phyloP scores from a whole-genome alignment of 1,140 invertebrate species.

The Procambarus clarkii region DNA sequence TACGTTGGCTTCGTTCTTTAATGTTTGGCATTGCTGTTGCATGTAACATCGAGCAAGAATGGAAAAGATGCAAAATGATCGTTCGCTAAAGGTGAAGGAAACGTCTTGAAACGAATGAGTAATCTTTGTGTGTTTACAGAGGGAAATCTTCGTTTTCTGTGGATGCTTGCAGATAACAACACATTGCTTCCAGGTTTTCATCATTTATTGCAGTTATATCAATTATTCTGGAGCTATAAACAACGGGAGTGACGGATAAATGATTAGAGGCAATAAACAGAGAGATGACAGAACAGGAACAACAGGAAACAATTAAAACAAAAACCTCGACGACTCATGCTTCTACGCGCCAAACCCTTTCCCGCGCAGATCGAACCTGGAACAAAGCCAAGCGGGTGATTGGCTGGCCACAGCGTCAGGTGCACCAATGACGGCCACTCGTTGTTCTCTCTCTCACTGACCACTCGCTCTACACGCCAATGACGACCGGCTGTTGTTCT shows the following conservation, averaged over 20 bases:
- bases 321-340: background rate
- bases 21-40: too few relatives aligned
- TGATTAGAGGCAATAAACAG: background rate
- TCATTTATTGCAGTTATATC: background rate
- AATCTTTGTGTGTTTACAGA: background rate
- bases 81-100: background rate
- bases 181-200: background rate
- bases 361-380: slow-evolving; percentile 64
- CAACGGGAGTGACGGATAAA: background rate
- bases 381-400: slow-evolving; percentile 58
- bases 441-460: slow-evolving; percentile 43
- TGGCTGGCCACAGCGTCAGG: slow-evolving; percentile 61
- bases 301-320: background rate
- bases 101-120: background rate
- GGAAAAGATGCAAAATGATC: background rate
- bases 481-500: background rate
- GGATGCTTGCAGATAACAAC: background rate
- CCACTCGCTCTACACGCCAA: background rate
- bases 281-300: background rate
- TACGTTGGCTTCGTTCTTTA: too few relatives aligned
- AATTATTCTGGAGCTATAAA: background rate
- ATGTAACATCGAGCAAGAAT: too few relatives aligned
- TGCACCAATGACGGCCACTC: slow-evolving; percentile 61
- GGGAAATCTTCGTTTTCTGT: slow-evolving; percentile 4
- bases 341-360: slow-evolving; percentile 20